A percentile compares a stretch with the other conserved stretches of the same genome.
phyloP scores from a whole-genome alignment of 1,140 invertebrate genomes.

The Drosophila malerkotliana region DNA sequence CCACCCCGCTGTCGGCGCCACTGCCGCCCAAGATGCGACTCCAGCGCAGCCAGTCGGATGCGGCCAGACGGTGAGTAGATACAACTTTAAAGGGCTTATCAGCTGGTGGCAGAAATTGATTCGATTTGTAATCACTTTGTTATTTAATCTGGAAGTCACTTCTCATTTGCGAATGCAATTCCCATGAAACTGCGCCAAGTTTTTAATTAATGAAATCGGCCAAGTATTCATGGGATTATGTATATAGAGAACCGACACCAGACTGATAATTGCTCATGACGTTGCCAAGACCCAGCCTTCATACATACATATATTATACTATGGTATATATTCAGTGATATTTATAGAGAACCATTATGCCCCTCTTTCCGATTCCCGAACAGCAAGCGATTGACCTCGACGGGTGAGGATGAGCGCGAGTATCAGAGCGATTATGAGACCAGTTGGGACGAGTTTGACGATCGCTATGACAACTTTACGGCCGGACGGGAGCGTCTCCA shows the following conservation, averaged over 20 bases:
- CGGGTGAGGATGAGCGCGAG: conserved; percentile 82
- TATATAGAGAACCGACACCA: conserved; percentile 7
- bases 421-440: conserved; percentile 82
- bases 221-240: conserved; percentile 24
- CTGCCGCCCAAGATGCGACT: conserved; percentile 71
- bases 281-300: conserved; percentile 16
- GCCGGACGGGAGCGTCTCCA: conserved; percentile 80
- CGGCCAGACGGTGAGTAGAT: conserved; percentile 76
- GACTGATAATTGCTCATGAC: conserved; percentile 47
- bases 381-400: conserved; percentile 81
- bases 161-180: conserved; percentile 19
- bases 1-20: conserved; percentile 60
- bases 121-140: neutral
- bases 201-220: conserved; percentile 47
- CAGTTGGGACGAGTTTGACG: conserved; percentile 83
- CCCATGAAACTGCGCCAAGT: conserved; percentile 36
- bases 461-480: conserved; percentile 80
- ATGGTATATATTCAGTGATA: conserved; percentile 12
- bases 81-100: neutral
- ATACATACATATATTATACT: neutral
- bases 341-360: conserved; percentile 36
- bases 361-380: conserved; percentile 1
- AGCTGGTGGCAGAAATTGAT: neutral
- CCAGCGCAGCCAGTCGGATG: conserved; percentile 78
- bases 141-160: neutral